Evolutionary conservation across 2,113 vertebrate genomes (phyloP), one percentile per base, ranked within the genome.

Genomic region (Copsychus sechellarum): DNA sequence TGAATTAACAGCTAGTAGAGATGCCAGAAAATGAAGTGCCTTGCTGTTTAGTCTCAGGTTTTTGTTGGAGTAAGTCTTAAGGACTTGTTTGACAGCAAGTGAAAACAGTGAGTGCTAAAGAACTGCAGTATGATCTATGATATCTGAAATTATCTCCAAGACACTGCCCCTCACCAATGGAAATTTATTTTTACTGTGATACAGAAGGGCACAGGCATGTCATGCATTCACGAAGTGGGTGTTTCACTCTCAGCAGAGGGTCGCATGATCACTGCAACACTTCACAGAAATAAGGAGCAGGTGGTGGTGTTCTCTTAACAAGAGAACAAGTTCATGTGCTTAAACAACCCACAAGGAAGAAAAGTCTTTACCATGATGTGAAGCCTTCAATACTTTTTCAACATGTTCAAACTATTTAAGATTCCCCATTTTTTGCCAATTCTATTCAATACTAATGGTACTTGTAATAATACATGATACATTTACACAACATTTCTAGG

Each of bases 151-250:
- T 36, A 80, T 88, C 40, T 88, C 42, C 42, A 34, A 69, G 84
- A 74, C 70, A 53, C 22, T 72, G 57, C 28, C 61, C 19, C 34
- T 80, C 83, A 81, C 26, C 13, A 40, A 50, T 12, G 31, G 34
- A 57, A 60, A 69, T 87, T 84, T 96, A 95, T 95, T 95, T 96
- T 94, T 92, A 85, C 71, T 82, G 81, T 73, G 57, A 76, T 81
- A 91, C 58, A 65, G 84, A 92, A 91, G 70, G 48, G 50, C 85
- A 69, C 20, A 91, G 81, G 89, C 91, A 97, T 80, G 89, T 29
- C 43, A 76, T 25, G 53, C 51, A 91, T 94, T 82, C 14, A 8
- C 58, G 51, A 40, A 95, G 95, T 90, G 94, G 91, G 91, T 6
- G 91, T 77, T 85, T 47, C 77, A 29, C 61, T 79, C 74, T 50